Conservation (phyloP, 2,113 vertebrate species). For the Phylloscopus trochiloides region DNA sequence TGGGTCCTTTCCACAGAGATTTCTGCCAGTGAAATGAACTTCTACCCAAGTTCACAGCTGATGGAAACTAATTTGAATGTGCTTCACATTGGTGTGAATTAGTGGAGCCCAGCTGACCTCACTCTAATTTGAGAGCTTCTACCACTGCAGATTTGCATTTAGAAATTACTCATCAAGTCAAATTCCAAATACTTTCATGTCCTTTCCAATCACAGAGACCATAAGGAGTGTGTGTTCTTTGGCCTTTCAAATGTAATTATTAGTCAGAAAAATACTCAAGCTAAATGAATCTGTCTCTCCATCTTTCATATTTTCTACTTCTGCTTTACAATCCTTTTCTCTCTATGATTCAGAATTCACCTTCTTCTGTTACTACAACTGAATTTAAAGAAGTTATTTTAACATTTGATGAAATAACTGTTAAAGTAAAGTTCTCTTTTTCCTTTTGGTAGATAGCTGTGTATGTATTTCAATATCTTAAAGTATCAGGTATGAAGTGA, state of each 20-base stretch:
- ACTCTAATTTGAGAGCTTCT: neutral
- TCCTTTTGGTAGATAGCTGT: neutral
- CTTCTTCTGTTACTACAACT: neutral
- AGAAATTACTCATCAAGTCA: slow-evolving; percentile 8
- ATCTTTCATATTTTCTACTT: neutral
- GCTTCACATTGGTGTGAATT: neutral
- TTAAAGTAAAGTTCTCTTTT: neutral
- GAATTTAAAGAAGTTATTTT: neutral
- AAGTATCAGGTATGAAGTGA: neutral
- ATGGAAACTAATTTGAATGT: neutral
- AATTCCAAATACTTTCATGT: slow-evolving; percentile 4
- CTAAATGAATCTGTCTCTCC: neutral
- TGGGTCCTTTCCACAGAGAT: neutral
- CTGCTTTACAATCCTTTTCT: neutral
- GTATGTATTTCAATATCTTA: neutral
- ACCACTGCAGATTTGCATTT: slow-evolving; percentile 1
- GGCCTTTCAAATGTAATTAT: neutral
- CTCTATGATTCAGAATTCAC: neutral
- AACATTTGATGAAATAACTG: neutral
- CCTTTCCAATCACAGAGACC: neutral
- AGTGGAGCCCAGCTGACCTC: neutral
- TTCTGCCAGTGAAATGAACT: neutral
- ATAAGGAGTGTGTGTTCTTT: neutral
- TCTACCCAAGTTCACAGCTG: neutral
- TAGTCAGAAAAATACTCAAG: neutral